phyloP scores from a whole-genome alignment of 2,797 vertebrate species.

The Urosaurus nigricauda region DNA sequence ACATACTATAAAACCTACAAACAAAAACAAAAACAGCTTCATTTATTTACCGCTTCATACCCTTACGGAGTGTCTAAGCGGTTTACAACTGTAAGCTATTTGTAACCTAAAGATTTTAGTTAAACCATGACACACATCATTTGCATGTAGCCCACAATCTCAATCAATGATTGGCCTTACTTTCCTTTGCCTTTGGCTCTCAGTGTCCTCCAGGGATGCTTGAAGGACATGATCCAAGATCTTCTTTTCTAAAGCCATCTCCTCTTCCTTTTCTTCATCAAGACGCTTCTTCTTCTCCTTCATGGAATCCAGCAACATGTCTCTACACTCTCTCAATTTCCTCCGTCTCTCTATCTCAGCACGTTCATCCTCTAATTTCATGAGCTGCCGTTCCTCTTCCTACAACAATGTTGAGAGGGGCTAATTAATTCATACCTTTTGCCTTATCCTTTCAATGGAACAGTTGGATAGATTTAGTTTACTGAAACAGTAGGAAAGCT shows the following conservation, averaged over 20 bases:
- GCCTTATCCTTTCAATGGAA: neutral
- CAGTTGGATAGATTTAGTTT: neutral
- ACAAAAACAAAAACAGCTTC: too few species aligned
- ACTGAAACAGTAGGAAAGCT: too few species aligned
- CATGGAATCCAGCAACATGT: conserved; percentile 76
- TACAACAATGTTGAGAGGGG: conserved; percentile 56
- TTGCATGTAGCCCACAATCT: neutral
- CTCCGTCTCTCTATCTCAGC: conserved; percentile 72
- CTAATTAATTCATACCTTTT: neutral
- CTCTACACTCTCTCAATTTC: conserved; percentile 73
- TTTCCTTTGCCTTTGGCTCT: conserved; percentile 80
- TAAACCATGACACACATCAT: neutral
- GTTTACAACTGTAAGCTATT: too few species aligned
- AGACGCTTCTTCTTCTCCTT: conserved; percentile 81
- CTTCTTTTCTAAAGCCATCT: conserved; percentile 83
- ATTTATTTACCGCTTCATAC: too few species aligned
- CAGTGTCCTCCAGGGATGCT: conserved; percentile 73
- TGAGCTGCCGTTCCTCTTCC: conserved; percentile 78
- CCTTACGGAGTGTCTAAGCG: too few species aligned
- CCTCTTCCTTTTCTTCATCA: conserved; percentile 79
- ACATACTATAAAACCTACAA: too few species aligned
- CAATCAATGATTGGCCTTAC: conserved; percentile 69
- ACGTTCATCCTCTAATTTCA: conserved; percentile 78
- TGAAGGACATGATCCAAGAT: conserved; percentile 78
- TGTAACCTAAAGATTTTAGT: too few species aligned